phyloP scores from a whole-genome alignment of 2,797 vertebrate genomes.

The Morus bassanus region DNA sequence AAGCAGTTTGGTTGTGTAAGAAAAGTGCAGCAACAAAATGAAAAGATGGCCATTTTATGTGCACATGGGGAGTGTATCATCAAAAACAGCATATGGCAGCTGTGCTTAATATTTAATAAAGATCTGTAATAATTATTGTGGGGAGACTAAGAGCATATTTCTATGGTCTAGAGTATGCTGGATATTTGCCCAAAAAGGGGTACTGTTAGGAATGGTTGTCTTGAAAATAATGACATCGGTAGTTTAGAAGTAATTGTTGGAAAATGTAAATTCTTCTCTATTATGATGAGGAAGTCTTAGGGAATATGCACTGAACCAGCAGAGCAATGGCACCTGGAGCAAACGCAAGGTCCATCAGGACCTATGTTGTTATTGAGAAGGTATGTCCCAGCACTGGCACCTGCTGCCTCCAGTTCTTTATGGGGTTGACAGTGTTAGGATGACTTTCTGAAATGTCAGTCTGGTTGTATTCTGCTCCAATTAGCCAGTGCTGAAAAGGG shows the following conservation, averaged over 20 bases:
- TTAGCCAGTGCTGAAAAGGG: background rate
- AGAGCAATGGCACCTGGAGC: background rate
- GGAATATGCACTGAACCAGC: background rate
- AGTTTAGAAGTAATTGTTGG: background rate
- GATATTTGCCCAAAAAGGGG: background rate
- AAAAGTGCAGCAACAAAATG: background rate
- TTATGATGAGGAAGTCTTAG: background rate
- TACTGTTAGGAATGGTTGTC: background rate
- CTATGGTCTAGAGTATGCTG: background rate
- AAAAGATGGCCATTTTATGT: background rate
- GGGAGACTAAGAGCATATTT: background rate
- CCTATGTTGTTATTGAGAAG: background rate
- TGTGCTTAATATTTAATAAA: background rate
- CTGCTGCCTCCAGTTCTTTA: background rate
- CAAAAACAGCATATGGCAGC: background rate
- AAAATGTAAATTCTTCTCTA: background rate
- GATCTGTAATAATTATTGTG: background rate
- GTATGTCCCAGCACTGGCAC: background rate
- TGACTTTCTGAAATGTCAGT: background rate
- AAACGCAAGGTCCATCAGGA: background rate
- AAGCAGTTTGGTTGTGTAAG: background rate
- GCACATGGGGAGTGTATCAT: background rate
- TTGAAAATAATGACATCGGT: background rate
- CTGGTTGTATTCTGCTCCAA: background rate
- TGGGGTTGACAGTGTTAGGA: background rate